Conservation (phyloP, 2,797 vertebrate genomes). For the Lacerta agilis region DNA sequence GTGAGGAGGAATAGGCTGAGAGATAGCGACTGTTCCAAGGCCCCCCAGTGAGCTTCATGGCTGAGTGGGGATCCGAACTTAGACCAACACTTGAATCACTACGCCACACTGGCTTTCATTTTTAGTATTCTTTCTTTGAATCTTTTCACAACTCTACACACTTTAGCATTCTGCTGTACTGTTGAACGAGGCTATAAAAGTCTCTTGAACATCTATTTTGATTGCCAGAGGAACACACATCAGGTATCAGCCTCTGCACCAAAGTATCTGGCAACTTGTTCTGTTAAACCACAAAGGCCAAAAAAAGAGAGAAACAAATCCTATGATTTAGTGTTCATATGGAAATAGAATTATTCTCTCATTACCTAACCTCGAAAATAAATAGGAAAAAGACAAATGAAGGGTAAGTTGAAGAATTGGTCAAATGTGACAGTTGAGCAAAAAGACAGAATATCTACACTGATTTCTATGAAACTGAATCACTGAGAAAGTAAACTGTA, state of each 20-base stretch:
- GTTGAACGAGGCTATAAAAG: not conserved
- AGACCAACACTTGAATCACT: not conserved
- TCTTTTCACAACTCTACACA: not conserved
- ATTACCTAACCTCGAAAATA: not conserved
- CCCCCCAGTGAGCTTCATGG: not conserved
- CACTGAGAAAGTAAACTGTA: not conserved
- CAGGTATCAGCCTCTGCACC: not conserved
- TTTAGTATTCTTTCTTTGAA: not conserved
- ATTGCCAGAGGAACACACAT: not conserved
- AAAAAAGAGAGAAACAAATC: slow-evolving; percentile 23
- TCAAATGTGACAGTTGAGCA: not conserved
- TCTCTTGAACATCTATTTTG: not conserved
- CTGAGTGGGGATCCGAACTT: not conserved
- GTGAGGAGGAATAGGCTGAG: not conserved
- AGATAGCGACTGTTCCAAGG: not conserved
- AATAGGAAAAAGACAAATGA: not conserved
- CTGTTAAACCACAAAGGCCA: rapidly evolving
- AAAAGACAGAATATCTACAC: not conserved
- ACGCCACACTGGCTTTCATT: not conserved
- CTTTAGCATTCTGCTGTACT: not conserved
- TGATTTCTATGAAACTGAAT: not conserved
- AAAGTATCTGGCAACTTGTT: slow-evolving; percentile 9
- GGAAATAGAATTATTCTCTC: not conserved
- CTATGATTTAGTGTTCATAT: not conserved
- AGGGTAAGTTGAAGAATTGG: not conserved